These are phyloP conservation scores for Diabrotica undecimpunctata DNA, from an alignment of 1,140 invertebrate species.

Conservation along the genomic window DNA sequence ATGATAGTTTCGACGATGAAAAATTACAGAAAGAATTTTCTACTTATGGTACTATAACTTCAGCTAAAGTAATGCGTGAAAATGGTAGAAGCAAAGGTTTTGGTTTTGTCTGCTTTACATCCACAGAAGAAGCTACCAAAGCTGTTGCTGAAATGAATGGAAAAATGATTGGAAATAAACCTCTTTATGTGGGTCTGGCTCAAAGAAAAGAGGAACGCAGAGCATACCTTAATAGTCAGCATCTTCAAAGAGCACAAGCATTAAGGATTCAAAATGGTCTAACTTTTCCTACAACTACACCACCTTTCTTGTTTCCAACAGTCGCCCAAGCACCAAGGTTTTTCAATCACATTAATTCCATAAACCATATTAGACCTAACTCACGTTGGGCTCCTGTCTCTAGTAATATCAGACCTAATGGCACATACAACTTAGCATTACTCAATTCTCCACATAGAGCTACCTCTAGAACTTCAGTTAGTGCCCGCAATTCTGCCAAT, in stretches of 20 bases:
- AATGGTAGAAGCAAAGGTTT: conserved; percentile 94
- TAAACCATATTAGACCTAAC: conserved; percentile 38
- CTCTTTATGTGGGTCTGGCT: conserved; percentile 95
- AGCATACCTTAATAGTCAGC: conserved; percentile 94
- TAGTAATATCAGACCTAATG: conserved; percentile 39
- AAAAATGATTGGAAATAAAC: conserved; percentile 92
- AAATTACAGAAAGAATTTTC: conserved; percentile 90
- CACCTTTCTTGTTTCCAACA: conserved; percentile 38
- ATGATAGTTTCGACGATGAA: conserved; percentile 95
- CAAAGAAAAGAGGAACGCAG: conserved; percentile 98
- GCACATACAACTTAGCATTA: conserved; percentile 37
- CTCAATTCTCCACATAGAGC: conserved; percentile 32
- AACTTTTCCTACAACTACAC: conserved; percentile 31
- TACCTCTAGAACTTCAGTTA: conserved; percentile 34
- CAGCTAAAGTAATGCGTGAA: conserved; percentile 95
- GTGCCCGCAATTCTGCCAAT: conserved; percentile 29
- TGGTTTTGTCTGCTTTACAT: conserved; percentile 98
- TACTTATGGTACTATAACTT: conserved; percentile 93
- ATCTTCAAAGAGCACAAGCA: conserved; percentile 74
- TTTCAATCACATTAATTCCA: conserved; percentile 37
- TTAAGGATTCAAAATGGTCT: conserved; percentile 32
- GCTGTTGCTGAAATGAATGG: conserved; percentile 99
- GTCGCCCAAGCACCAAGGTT: conserved; percentile 42
- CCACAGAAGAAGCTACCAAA: conserved; percentile 97
- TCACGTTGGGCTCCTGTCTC: conserved; percentile 40